Percentiles rank a stretch among this genome's conserved stretches.
Evolutionary conservation across 2,113 vertebrate genomes (phyloP).

Genomic region (Sapayoa aenigma): DNA sequence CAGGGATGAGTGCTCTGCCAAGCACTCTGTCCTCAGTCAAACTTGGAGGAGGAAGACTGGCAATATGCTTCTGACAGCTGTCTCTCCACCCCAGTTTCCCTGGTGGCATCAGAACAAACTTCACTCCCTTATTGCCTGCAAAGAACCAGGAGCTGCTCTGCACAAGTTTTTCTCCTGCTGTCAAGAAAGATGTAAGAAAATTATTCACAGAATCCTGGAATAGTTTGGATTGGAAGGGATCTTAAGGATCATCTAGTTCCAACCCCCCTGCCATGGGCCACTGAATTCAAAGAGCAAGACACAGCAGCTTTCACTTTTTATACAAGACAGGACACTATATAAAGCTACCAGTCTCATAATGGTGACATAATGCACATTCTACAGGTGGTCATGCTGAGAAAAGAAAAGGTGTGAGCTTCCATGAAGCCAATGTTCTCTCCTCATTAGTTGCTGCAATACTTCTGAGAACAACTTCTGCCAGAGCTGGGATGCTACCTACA

Average conservation of each 20-base stretch:
- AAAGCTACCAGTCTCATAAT: neutral
- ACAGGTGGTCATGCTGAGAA: slow-evolving; percentile 17
- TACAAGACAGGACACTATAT: neutral
- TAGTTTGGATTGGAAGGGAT: neutral
- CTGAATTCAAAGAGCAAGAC: neutral
- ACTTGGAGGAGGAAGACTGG: neutral
- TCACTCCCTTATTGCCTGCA: neutral
- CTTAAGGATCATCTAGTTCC: neutral
- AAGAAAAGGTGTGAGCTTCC: slow-evolving; percentile 13
- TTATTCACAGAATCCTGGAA: neutral
- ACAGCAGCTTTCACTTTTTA: neutral
- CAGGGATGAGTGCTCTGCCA: neutral
- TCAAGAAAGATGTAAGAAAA: neutral
- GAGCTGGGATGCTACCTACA: neutral
- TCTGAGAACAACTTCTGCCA: neutral
- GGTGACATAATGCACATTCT: neutral
- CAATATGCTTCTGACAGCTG: neutral
- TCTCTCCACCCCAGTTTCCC: neutral
- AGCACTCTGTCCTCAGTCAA: neutral
- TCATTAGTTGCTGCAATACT: neutral
- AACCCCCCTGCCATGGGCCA: neutral
- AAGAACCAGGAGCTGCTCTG: neutral
- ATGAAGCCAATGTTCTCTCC: neutral
- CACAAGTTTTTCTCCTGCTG: neutral
- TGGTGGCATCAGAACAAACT: neutral